Evolutionary conservation across 2,888 invertebrate species (phyloP), one percentile per base, ranked within the genome.

Genomic region (Tridacna crocea): DNA sequence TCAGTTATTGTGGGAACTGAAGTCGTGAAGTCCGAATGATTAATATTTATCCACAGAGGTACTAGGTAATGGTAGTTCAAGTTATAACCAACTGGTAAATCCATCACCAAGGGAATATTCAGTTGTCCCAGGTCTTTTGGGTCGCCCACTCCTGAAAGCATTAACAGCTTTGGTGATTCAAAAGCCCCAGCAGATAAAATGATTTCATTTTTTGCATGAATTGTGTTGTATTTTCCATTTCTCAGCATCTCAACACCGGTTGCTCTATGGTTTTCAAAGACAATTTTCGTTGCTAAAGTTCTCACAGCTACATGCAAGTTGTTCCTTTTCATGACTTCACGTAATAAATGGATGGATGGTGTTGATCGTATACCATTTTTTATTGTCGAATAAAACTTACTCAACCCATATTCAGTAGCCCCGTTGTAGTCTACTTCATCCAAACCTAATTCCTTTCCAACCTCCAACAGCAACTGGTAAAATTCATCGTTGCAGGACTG

Each of bases 81-180:
- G 24, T 48, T 70, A 17, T 17, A 22, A 2, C 70, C 70, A 15
- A 70, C 70, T 24, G 70, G 70, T 19, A 70, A 26, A 22, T 70
- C 51, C 13, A 17, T 51, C n/a, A 51, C 51, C 3, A 51, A n/a
- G 1, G 70, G 70, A 26, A 70, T 70, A 26, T 47, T 47, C 15
- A 47, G 48, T 51, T 51, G 51, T 11, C 51, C 15, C 24, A 70
- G 70, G 8, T 70, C 51, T 13, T 48, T 26, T 15, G 22, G 24
- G 17, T 24, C 51, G 10, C 70, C 70, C 0, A 70, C 47, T 24
- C 70, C 70, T 51, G 70, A 70, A 17, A 70, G 47, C 70, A 70
- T 70, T 19, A 70, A 26, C 22, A 70, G 22, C 19, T 70, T 48
- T 51, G 70, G 70, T 13, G 70, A 70, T 12, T 19, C 51, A 6